Evolutionary conservation across 2,888 invertebrate genomes (phyloP).

Genomic region (Chironomus riparius): DNA sequence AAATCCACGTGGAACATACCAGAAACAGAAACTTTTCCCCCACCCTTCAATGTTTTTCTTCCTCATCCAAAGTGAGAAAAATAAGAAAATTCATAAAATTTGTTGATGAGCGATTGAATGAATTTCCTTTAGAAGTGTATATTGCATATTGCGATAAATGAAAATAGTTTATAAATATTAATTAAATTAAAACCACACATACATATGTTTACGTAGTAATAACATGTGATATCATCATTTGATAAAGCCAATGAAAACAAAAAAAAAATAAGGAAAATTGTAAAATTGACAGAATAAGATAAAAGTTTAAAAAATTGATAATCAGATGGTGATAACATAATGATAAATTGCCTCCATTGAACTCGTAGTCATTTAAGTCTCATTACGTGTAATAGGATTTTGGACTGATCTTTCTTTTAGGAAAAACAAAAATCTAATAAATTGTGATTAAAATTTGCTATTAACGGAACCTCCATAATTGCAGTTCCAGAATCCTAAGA

Average conservation of each 20-base stretch:
- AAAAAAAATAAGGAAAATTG: not conserved
- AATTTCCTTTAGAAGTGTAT: not conserved
- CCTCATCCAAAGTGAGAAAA: not conserved
- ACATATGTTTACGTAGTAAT: not conserved
- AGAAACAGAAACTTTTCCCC: no score
- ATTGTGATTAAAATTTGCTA: not conserved
- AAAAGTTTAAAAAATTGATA: not conserved
- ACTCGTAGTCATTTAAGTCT: not conserved
- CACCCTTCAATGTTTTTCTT: no score
- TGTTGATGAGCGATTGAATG: not conserved
- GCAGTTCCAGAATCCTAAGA: conserved; percentile 18
- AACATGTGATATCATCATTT: conserved; percentile 4
- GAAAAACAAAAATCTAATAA: not conserved
- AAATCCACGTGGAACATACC: no score
- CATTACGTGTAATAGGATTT: not conserved
- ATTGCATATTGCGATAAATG: conserved; percentile 5
- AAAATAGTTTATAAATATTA: no score
- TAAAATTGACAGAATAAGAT: no score
- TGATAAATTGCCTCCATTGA: not conserved
- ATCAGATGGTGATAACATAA: not conserved
- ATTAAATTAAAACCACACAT: not conserved
- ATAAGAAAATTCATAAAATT: not conserved
- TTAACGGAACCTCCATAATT: not conserved
- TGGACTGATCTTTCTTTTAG: not conserved
- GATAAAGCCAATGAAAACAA: not conserved